These are phyloP conservation scores for Lepidurus arcticus DNA, from an alignment of 1,140 invertebrate species.

Conservation along the genomic window DNA sequence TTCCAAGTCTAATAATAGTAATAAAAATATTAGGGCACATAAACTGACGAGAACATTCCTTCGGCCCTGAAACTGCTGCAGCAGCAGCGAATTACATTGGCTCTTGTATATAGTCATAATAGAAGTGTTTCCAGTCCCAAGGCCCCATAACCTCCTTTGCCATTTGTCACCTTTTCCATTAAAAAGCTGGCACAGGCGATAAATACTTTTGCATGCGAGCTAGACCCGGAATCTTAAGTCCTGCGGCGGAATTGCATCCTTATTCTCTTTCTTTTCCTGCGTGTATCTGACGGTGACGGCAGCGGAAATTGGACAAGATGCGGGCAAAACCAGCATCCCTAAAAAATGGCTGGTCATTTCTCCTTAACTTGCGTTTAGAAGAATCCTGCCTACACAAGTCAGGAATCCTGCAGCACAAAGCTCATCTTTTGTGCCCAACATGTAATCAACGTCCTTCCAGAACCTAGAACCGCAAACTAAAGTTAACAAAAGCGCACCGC, in stretches of 20 bases:
- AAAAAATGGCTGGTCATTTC: too few relatives aligned
- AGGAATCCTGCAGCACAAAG: too few relatives aligned
- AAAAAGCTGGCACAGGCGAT: background rate
- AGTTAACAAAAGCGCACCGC: background rate
- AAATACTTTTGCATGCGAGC: background rate
- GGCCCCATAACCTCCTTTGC: background rate
- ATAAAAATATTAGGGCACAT: background rate
- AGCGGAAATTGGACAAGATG: too few relatives aligned
- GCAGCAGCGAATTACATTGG: background rate
- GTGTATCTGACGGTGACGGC: too few relatives aligned
- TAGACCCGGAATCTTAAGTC: background rate
- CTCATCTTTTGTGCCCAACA: too few relatives aligned
- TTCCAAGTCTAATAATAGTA: too few relatives aligned
- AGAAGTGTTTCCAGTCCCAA: background rate
- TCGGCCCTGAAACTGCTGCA: background rate
- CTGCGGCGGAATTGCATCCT: background rate
- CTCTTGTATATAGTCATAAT: background rate
- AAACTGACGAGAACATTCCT: slow-evolving; percentile 1
- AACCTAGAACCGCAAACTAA: too few relatives aligned
- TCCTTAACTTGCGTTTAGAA: too few relatives aligned
- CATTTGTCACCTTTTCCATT: slow-evolving; percentile 16
- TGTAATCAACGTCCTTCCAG: too few relatives aligned
- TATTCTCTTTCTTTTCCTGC: too few relatives aligned
- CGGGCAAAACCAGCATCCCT: too few relatives aligned
- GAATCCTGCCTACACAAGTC: too few relatives aligned